phyloP scores from a whole-genome alignment of 92 coral and sea anemone species.

The Palythoa grandis region DNA sequence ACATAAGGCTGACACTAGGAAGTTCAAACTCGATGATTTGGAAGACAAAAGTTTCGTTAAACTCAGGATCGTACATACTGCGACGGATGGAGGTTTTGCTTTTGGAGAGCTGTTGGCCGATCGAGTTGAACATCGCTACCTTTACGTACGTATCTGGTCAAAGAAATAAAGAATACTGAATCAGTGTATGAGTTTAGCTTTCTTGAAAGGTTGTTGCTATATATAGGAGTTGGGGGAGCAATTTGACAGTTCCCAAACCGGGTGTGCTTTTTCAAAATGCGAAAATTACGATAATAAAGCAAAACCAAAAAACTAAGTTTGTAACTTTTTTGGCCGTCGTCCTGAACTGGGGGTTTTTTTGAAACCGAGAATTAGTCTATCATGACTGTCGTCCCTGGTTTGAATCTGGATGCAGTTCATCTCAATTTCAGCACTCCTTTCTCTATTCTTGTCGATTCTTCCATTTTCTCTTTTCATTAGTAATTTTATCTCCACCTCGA shows the following conservation, averaged over 20 bases:
- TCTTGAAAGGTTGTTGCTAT: neutral
- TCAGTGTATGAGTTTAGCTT: neutral
- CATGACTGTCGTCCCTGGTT: too few relatives aligned
- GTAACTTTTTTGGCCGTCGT: too few relatives aligned
- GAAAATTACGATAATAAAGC: too few relatives aligned
- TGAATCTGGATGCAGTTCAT: too few relatives aligned
- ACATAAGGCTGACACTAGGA: constrained; percentile 98
- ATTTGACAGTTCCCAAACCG: too few relatives aligned
- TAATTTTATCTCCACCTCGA: neutral
- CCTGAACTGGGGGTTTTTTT: too few relatives aligned
- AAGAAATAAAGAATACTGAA: neutral
- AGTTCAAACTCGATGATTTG: constrained; percentile 99
- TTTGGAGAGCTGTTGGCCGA: constrained; percentile 98
- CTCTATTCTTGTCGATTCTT: neutral
- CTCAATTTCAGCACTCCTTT: neutral
- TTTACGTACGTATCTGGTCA: constrained; percentile 95
- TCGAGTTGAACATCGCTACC: constrained; percentile 98
- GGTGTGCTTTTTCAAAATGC: too few relatives aligned
- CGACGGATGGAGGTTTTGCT: constrained; percentile 99
- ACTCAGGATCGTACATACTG: constrained; percentile 98
- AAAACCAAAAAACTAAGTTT: too few relatives aligned
- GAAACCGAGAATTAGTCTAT: too few relatives aligned
- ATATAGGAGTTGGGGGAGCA: too few relatives aligned
- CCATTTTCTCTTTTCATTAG: neutral
- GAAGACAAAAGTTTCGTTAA: constrained; percentile 98